These are phyloP conservation scores for Dendrophyllia cribrosa DNA, from an alignment of 64 coral and sea anemone genomes.

Conservation along the genomic window DNA sequence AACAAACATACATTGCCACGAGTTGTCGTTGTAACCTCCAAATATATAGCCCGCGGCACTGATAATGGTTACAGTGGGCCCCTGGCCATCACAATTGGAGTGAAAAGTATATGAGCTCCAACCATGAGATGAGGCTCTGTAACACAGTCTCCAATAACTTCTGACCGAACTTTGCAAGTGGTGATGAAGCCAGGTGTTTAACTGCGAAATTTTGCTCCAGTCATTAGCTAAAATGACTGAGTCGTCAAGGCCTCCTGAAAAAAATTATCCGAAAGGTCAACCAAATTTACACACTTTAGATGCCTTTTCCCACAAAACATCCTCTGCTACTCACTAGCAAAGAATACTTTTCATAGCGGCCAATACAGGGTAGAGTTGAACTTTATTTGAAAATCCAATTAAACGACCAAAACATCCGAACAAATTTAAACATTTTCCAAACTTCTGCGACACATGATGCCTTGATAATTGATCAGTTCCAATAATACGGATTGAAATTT, in stretches of 20 bases:
- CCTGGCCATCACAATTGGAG: background rate
- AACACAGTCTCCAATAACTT: conserved; percentile 35
- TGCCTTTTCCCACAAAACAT: too few species aligned
- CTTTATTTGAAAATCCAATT: too few species aligned
- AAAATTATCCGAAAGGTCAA: background rate
- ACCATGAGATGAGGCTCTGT: conserved; percentile 1
- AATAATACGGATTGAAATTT: too few species aligned
- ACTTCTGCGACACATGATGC: too few species aligned
- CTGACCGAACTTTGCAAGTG: background rate
- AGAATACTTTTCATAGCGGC: too few species aligned
- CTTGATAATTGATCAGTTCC: too few species aligned
- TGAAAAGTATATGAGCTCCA: conserved; percentile 22
- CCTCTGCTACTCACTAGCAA: too few species aligned
- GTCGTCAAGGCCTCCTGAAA: conserved; percentile 37
- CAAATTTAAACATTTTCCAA: too few species aligned
- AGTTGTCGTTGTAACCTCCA: conserved; percentile 36
- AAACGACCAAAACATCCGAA: too few species aligned
- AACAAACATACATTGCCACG: conserved; percentile 21
- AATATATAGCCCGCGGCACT: conserved; percentile 23
- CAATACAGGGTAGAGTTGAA: too few species aligned
- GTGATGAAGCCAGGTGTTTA: background rate
- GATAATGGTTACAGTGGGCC: conserved; percentile 51
- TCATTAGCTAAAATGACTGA: background rate
- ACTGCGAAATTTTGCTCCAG: background rate
- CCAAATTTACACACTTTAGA: too few species aligned